phyloP scores from a whole-genome alignment of 2,888 invertebrate species.

The Heliconius charithonia region DNA sequence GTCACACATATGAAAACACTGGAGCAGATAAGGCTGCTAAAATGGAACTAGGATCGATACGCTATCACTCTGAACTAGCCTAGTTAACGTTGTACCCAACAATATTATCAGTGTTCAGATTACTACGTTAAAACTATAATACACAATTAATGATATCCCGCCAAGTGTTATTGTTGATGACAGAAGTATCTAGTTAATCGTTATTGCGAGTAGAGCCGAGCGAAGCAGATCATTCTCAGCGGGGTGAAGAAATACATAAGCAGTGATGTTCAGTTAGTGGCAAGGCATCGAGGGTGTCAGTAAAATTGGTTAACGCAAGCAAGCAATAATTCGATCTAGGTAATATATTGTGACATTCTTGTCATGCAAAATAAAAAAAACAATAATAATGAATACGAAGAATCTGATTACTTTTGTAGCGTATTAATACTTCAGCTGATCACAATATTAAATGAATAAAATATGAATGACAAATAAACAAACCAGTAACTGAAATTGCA shows the following conservation, averaged over 20 bases:
- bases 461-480: not conserved
- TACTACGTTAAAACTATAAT: slow-evolving; percentile 55
- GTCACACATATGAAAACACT: slow-evolving; percentile 48
- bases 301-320: slow-evolving; percentile 65
- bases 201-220: slow-evolving; percentile 64
- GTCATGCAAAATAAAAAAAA: slow-evolving; percentile 50
- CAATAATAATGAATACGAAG: slow-evolving; percentile 19
- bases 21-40: slow-evolving; percentile 77
- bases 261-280: slow-evolving; percentile 82
- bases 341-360: slow-evolving; percentile 45
- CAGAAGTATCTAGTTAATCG: slow-evolving; percentile 34
- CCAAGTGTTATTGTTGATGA: slow-evolving; percentile 59
- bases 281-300: slow-evolving; percentile 79
- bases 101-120: slow-evolving; percentile 52
- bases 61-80: slow-evolving; percentile 55
- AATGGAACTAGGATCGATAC: slow-evolving; percentile 60
- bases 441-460: not conserved
- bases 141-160: slow-evolving; percentile 64
- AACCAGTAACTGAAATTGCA: slow-evolving; percentile 32
- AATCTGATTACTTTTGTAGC: slow-evolving; percentile 19
- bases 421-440: not conserved
- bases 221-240: slow-evolving; percentile 84
- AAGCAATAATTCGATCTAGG: slow-evolving; percentile 60
- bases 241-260: slow-evolving; percentile 78
- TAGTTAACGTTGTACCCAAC: slow-evolving; percentile 54